Base-by-base conservation (phyloP, 2,797 vertebrate species). In the Cyprinodon diabolis region DNA sequence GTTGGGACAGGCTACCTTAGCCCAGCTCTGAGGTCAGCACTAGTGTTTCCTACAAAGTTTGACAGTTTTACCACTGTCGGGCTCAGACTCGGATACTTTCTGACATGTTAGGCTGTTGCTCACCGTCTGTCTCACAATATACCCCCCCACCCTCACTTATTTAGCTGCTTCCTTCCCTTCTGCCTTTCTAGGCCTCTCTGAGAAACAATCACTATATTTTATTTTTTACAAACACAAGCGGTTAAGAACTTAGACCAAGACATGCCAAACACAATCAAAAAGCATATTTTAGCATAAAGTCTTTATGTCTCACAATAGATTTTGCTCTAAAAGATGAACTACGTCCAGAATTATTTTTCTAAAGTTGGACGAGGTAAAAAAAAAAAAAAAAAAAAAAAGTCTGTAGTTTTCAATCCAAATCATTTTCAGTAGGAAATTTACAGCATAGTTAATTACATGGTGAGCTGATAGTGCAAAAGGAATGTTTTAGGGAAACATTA, bases 271-370 rank as follows among this genome's bases (percentile, higher is more conserved):
- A 52, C 69, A 88, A 76, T 84, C 66, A 76, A 87, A 82, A 82
- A 72, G 88, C 74, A 81, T 89, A 86, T 89, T 90, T 87, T 85
- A 83, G 72, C 73, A 84, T 66, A 60, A 81, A 82, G 80, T 84
- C 80, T 84, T 91, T 86, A 92, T 92, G 88, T 91, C 78, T 86
- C 84, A 85, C 88, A 92, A 92, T 84, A 82, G 81, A 71, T 75
- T 77, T 90, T 87, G 87, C 85, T 89, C 84, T 88, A 79, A 69
- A 81, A 81, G 75, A 82, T 51, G 49, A 25, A 82, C 72, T 69
- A 83, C 83, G 71, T 67, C 74, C 23, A 30, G 81, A 67, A 80
- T 88, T 91, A 76, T 75, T 75, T 77, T 48, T 78, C 74, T 77
- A 43, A 72, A 47, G 66, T 81, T 47, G 58, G 68, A 60, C 12